These are phyloP conservation scores for Hirtodrosophila trivittata DNA, from an alignment of 2,888 invertebrate species.

Conservation along the genomic window DNA sequence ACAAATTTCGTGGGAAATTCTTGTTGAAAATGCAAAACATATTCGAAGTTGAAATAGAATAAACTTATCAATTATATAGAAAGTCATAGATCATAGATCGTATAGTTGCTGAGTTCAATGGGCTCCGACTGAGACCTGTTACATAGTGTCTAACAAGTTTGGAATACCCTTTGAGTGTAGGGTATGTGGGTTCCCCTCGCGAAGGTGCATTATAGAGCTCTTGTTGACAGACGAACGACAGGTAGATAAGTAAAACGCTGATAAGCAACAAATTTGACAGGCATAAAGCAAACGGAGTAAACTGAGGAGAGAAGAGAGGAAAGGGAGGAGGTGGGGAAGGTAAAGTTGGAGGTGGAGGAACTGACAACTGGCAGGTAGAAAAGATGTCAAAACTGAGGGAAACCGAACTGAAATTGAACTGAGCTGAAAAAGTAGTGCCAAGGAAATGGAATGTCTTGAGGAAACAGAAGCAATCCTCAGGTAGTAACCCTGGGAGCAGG, in stretches of 20 bases:
- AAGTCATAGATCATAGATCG: no score
- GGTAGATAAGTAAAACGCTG: slow-evolving; percentile 53
- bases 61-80: no score
- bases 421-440: background rate
- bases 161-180: background rate
- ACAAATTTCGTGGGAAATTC: no score
- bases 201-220: slow-evolving; percentile 15
- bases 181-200: background rate
- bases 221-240: slow-evolving; percentile 51
- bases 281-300: slow-evolving; percentile 57
- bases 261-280: slow-evolving; percentile 73
- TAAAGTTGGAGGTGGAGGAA: background rate
- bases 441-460: slow-evolving; percentile 2
- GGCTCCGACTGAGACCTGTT: no score
- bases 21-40: no score
- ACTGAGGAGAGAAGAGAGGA: slow-evolving; percentile 31
- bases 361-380: slow-evolving; percentile 20
- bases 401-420: no score
- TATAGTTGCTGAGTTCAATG: no score
- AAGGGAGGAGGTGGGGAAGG: no score
- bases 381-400: slow-evolving; percentile 25
- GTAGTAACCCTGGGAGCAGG: background rate
- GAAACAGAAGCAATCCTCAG: slow-evolving; percentile 12
- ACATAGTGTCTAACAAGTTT: background rate
- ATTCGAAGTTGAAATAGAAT: no score